Base-by-base conservation (phyloP, 37 sponge, comb jelly and placozoan species). In the Cliona cf. orientalis region DNA sequence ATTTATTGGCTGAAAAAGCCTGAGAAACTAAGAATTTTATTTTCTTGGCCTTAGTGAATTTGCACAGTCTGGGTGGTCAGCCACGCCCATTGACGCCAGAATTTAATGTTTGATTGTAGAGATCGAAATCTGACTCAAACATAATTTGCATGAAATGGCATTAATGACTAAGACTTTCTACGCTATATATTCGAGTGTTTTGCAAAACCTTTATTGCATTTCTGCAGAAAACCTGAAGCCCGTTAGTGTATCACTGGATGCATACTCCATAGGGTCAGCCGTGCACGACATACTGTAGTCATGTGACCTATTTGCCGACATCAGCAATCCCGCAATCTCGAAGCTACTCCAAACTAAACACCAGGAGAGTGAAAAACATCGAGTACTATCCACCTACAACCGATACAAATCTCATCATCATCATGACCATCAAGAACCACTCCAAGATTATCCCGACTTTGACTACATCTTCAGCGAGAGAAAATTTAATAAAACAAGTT, bases 211-310 rank as follows among this genome's bases (percentile, higher is more conserved):
- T n/a, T n/a, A n/a, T n/a, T n/a, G n/a, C n/a, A n/a, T n/a, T n/a
- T n/a, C n/a, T n/a, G n/a, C n/a, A n/a, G n/a, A n/a, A n/a, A n/a
- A n/a, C n/a, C n/a, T n/a, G 14, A 49, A 49, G 9, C 9, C 35
- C 2, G 66, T 65, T 65, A 36, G 35, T 34, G 6, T 65, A 3
- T 31, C 32, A 21, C 66, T 65, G 19, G 6, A 33, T 65, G 66
- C 36, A 21, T 33, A 29, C 3, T 65, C 66, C 3, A 36, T 65
- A 2, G 66, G 66, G 17, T 65, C 66, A 65, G 36, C 35, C 2
- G 36, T 65, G 19, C 32, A 65, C 6, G 66, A 65, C 66, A n/a
- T 65, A 3, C 66, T 65, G 66, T 1, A 31, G 35, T 65, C 66
- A 4, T 65, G 66, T 65, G 66, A 65, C 3, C 66, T 65, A 19